Percentiles rank a stretch among this genome's conserved stretches.
These are phyloP conservation scores for Sebastes nivosus DNA, from an alignment of 2,797 vertebrate species.

Conservation along the genomic window DNA sequence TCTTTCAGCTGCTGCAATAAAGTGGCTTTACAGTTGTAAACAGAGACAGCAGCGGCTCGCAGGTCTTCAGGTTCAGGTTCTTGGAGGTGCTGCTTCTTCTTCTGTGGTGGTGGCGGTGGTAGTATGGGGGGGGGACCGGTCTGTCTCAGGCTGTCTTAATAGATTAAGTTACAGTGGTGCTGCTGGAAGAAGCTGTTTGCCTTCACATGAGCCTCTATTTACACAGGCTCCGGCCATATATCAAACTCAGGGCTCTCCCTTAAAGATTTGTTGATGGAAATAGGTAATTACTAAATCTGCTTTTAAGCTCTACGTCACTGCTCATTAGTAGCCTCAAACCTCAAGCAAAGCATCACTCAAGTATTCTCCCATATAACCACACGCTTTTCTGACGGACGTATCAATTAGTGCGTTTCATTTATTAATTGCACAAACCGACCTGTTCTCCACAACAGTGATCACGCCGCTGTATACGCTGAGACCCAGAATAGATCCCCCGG, in stretches of 20 bases:
- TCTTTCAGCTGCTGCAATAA: constrained; percentile 52
- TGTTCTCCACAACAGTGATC: constrained; percentile 14
- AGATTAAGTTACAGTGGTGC: constrained; percentile 71
- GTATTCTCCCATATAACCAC: background rate
- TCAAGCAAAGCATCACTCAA: constrained; percentile 12
- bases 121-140: background rate
- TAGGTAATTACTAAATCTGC: constrained; percentile 56
- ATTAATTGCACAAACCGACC: constrained; percentile 34
- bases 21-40: constrained; percentile 60
- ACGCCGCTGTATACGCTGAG: background rate
- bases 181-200: constrained; percentile 65
- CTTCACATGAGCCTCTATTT: constrained; percentile 75
- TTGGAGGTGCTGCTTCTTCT: constrained; percentile 40
- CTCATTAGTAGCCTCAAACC: constrained; percentile 49
- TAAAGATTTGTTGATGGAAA: constrained; percentile 53
- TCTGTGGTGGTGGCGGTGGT: background rate
- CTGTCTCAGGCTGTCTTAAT: constrained; percentile 37
- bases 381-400: constrained; percentile 23
- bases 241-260: constrained; percentile 53
- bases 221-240: constrained; percentile 69
- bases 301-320: constrained; percentile 25
- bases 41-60: constrained; percentile 32
- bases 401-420: constrained; percentile 22
- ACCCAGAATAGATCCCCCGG: constrained; percentile 50
- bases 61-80: constrained; percentile 37